A percentile compares a stretch with the other conserved stretches of the same genome.
Evolutionary conservation across 2,888 invertebrate genomes (phyloP).

Genomic region (Tetanocera ferruginea): DNA sequence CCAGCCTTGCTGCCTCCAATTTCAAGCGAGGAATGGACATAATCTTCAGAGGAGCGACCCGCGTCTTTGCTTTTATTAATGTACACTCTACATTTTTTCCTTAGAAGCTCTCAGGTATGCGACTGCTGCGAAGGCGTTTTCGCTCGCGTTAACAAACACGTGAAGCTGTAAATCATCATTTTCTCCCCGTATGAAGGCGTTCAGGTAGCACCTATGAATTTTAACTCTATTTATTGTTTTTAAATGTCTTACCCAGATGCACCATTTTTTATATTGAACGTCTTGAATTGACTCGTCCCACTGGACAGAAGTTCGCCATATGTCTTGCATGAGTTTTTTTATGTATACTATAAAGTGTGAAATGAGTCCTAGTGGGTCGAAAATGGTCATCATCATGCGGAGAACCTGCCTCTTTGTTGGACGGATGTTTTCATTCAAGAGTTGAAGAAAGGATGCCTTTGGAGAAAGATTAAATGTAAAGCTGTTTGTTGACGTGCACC

Average conservation of each 20-base stretch:
- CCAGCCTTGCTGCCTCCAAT: conserved; percentile 44
- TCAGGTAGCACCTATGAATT: conserved; percentile 42
- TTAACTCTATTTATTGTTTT: conserved; percentile 38
- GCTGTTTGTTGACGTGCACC: background rate
- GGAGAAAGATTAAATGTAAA: background rate
- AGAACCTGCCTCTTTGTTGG: conserved; percentile 46
- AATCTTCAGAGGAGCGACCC: conserved; percentile 39
- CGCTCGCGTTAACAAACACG: conserved; percentile 43
- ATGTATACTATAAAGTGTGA: conserved; percentile 36
- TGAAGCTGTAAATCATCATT: conserved; percentile 38
- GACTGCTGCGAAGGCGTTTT: conserved; percentile 42
- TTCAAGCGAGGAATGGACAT: conserved; percentile 42
- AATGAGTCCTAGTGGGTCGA: conserved; percentile 39
- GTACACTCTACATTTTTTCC: conserved; percentile 20
- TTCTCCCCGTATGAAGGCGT: conserved; percentile 48
- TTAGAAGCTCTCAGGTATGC: conserved; percentile 31
- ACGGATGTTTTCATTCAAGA: conserved; percentile 27
- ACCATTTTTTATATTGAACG: conserved; percentile 37
- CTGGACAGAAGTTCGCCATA: conserved; percentile 41
- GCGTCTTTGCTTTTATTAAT: conserved; percentile 37
- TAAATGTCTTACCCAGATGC: conserved; percentile 40
- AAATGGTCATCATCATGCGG: conserved; percentile 38
- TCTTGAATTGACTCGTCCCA: conserved; percentile 42
- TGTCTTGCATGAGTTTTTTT: conserved; percentile 39
- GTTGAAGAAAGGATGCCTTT: conserved; percentile 23